These are phyloP conservation scores for Drosophila parvula DNA, from an alignment of 1,140 invertebrate genomes.

Conservation along the genomic window DNA sequence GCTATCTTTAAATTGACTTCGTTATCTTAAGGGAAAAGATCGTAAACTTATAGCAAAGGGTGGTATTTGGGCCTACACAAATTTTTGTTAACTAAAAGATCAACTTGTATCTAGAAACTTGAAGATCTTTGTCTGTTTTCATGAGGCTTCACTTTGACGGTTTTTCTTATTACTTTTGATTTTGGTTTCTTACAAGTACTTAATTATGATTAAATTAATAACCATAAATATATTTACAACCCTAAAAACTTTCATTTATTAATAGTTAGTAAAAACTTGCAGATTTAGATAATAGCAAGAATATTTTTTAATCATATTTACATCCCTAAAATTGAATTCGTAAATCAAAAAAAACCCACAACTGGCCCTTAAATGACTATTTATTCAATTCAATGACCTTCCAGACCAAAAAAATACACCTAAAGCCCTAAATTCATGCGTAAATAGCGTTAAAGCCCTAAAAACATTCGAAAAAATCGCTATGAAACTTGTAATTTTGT, in stretches of 20 bases:
- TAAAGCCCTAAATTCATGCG: background rate
- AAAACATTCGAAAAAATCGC: background rate
- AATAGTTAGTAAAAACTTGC: too few relatives aligned
- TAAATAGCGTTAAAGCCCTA: background rate
- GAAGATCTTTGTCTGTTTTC: too few relatives aligned
- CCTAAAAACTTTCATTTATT: too few relatives aligned
- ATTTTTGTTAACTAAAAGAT: background rate
- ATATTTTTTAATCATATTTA: background rate
- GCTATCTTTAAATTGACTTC: background rate
- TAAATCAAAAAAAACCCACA: background rate
- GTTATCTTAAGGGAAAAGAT: background rate
- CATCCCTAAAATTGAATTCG: background rate
- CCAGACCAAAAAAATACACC: too few relatives aligned
- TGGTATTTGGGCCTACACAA: background rate
- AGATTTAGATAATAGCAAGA: too few relatives aligned
- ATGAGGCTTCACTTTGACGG: too few relatives aligned
- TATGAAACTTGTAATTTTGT: constrained; percentile 19
- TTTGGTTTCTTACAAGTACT: background rate
- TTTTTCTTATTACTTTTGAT: background rate
- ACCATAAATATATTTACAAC: too few relatives aligned
- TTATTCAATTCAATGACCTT: background rate
- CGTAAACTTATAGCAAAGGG: background rate
- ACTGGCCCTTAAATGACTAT: background rate
- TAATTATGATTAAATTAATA: too few relatives aligned
- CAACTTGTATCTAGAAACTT: too few relatives aligned